Conservation (phyloP, 2,113 vertebrate species). For the Strix aluco region DNA sequence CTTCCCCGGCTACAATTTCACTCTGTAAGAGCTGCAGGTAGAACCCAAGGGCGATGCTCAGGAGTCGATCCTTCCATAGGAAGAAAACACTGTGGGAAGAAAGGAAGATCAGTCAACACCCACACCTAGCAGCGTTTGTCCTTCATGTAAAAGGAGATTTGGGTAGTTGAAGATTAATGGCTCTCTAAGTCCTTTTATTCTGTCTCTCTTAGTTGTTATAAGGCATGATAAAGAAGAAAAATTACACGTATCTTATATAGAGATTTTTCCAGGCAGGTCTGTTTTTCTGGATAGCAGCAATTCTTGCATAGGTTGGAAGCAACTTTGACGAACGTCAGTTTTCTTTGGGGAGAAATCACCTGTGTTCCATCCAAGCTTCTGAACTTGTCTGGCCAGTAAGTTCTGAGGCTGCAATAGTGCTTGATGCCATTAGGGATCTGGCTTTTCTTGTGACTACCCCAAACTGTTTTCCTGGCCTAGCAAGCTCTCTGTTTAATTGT, state of each 20-base stretch:
- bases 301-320: not conserved
- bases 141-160: not conserved
- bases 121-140: not conserved
- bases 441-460: not conserved
- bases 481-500: not conserved
- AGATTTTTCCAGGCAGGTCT: not conserved
- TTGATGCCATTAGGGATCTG: not conserved
- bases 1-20: not conserved
- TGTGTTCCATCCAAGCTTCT: not conserved
- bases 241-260: accelerated
- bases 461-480: not conserved
- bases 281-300: not conserved
- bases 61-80: constrained; percentile 73
- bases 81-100: constrained; percentile 78
- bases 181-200: not conserved
- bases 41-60: not conserved
- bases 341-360: not conserved
- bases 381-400: not conserved
- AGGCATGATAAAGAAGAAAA: not conserved
- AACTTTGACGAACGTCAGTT: not conserved
- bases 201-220: not conserved
- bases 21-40: not conserved
- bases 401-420: not conserved
- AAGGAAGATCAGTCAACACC: not conserved
- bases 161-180: not conserved